Base-by-base conservation (phyloP, 2,888 invertebrate species). In the Eucriotettix oculatus region DNA sequence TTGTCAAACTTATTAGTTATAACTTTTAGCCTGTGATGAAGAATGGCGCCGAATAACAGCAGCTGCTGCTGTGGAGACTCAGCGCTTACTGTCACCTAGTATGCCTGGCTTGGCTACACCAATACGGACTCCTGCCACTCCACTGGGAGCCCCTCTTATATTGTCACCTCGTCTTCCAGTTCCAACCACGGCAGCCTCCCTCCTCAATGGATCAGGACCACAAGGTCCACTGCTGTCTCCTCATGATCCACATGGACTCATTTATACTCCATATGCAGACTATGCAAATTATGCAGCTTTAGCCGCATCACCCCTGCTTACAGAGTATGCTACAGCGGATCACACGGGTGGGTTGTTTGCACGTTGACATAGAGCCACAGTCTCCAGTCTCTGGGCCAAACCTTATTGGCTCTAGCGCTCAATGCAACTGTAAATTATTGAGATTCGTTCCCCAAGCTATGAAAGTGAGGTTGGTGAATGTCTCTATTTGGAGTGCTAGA, bases 281-380 rank as follows among this genome's bases (percentile, higher is more conserved):
- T 93, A 91, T 76, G 87, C 86, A 73, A 90, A 91, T 77, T 93
- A 93, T 77, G 90, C 91, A 60, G 90, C 92, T 63, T 79, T 91
- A 69, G 79, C 79, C 62, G 83, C 83, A 61, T 88, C 88, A 69
- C 90, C 90, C 66, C 80, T 90, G 68, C 84, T 89, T 73, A 84
- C 88, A 66, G 86, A 90, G 75, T 90, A 90, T 80, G 85, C 87
- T 68, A 78, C 82, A 67, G 86, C 91, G 72, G 92, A 92, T 80
- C 90, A 92, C 84, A 87, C 90, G 83, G 93, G 93, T 93, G 92
- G 91, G 93, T 87, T 87, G 77, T 87, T 86, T 81, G 86, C 86
- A 78, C 85, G 86, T 80, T 87, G 83, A 86, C 73, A 79, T 73
- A 80, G 78, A 77, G 76, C 77, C 75, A 77, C 60, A 52, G 58